Evolutionary conservation across 2,888 invertebrate genomes (phyloP).

Genomic region (Oscheius sp.): DNA sequence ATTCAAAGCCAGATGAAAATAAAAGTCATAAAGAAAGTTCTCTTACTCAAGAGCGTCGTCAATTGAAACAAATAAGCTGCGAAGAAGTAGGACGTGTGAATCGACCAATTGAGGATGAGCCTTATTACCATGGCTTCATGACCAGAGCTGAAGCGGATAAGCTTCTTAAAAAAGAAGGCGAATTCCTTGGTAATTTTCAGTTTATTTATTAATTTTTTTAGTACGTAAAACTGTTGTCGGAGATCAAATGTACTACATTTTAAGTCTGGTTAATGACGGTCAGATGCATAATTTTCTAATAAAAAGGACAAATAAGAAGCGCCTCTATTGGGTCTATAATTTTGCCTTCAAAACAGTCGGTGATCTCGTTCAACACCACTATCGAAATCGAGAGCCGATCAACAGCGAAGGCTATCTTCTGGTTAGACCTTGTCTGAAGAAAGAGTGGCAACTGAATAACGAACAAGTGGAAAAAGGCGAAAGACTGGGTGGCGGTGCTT

Average conservation of each 20-base stretch:
- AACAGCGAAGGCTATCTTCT: slow-evolving; percentile 8
- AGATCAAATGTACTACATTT: slow-evolving; percentile 33
- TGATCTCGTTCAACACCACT: slow-evolving; percentile 50
- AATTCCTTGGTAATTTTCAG: slow-evolving; percentile 36
- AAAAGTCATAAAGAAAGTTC: too few relatives aligned
- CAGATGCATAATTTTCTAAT: slow-evolving; percentile 38
- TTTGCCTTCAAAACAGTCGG: slow-evolving; percentile 46
- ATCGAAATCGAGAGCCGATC: slow-evolving; percentile 34
- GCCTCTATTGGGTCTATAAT: slow-evolving; percentile 45
- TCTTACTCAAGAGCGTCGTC: too few relatives aligned
- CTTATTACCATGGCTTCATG: slow-evolving; percentile 49
- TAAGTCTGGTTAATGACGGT: slow-evolving; percentile 34
- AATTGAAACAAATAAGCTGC: slow-evolving; percentile 22
- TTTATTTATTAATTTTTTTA: not conserved
- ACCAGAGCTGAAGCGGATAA: slow-evolving; percentile 37
- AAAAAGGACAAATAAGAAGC: slow-evolving; percentile 47
- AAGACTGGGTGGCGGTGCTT: slow-evolving; percentile 47
- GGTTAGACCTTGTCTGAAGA: slow-evolving; percentile 16
- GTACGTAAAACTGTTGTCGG: slow-evolving; percentile 43
- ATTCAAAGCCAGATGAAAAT: too few relatives aligned
- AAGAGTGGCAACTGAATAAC: slow-evolving; percentile 52
- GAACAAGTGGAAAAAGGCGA: slow-evolving; percentile 38
- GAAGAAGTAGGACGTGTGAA: slow-evolving; percentile 44
- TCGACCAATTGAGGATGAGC: slow-evolving; percentile 41
- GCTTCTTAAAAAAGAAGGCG: slow-evolving; percentile 40